phyloP scores from a whole-genome alignment of 2,797 vertebrate genomes.

The Arrhamphus sclerolepis region DNA sequence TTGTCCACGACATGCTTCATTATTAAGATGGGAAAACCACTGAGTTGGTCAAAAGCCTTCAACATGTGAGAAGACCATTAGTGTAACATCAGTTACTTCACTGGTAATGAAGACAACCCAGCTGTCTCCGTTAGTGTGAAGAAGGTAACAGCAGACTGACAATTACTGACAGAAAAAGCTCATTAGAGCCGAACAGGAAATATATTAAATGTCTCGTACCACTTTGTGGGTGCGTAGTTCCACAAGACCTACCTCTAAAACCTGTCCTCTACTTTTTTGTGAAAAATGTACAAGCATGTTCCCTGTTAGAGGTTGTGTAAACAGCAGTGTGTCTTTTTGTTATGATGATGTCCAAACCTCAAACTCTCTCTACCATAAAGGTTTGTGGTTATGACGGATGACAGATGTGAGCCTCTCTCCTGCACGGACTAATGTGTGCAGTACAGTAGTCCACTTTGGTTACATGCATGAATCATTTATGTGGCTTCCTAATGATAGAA shows the following conservation, averaged over 20 bases:
- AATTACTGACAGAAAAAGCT: constrained; percentile 43
- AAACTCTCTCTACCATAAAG: neutral
- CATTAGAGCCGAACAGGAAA: constrained; percentile 40
- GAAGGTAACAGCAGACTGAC: constrained; percentile 1
- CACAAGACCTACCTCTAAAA: constrained; percentile 65
- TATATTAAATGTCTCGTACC: constrained; percentile 51
- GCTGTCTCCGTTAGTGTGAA: constrained; percentile 41
- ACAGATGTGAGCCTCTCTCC: constrained; percentile 20
- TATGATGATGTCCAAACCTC: neutral
- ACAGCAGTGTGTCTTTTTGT: constrained; percentile 8
- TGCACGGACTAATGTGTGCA: constrained; percentile 29
- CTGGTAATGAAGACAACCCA: constrained; percentile 62
- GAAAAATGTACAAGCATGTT: constrained; percentile 12
- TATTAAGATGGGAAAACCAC: constrained; percentile 58
- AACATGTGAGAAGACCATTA: constrained; percentile 57
- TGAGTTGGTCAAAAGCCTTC: constrained; percentile 40
- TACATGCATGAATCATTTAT: constrained; percentile 89
- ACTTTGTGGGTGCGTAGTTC: constrained; percentile 43
- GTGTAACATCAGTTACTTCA: constrained; percentile 57
- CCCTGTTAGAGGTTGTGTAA: constrained; percentile 24
- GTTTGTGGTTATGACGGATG: constrained; percentile 17
- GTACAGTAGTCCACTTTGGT: constrained; percentile 68
- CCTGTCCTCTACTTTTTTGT: constrained; percentile 37
- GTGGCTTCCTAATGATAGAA: constrained; percentile 77
- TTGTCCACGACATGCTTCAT: constrained; percentile 48